Base-by-base conservation (phyloP, 2,888 invertebrate species). In the Physocephala rufipes region DNA sequence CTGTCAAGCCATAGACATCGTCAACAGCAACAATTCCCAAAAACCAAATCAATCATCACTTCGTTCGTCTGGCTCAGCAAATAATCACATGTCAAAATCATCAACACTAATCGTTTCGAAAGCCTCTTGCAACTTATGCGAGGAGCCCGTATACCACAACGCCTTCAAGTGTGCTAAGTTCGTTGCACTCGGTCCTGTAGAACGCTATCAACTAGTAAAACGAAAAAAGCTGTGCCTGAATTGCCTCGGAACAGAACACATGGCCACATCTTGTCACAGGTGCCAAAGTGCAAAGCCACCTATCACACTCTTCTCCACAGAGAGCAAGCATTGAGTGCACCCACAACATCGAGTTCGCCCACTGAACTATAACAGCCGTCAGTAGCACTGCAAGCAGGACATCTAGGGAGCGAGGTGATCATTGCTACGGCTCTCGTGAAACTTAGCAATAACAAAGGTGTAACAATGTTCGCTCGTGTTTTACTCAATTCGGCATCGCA, bases 401-500 rank as follows among this genome's bases (percentile, higher is more conserved):
- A 49, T 19, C 16, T 4, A n/a, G 4, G n/a, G 19, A 13, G 49
- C 13, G 9, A 49, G 19, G 49, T 49, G 4, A 49, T 49, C 13
- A 49, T 49, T 19, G 49, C 49, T 12, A 49, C 49, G 13, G 49
- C 49, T 16, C 49, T 49, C n/a, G 49, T 49, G 13, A 1, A 49
- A 49, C 49, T 49, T 49, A 49, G 49, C 49, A 49, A 49, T 49
- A 49, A 49, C 4, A 49, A 49, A 9, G 13, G 13, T 16, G n/a
- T 49, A 49, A 9, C 49, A 13, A 1, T 49, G n/a, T 15, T 49
- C 13, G 49, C 49, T 49, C 49, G 49, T 1, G 49, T 49, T 49
- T n/a, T 49, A 5, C 49, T 49, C 4, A n/a, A 1, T 72, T 74
- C 43, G 24, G 69, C 26, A 49, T 49, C 13, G 49, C 49, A 49